Evolutionary conservation across 1,140 invertebrate genomes (phyloP).

Genomic region (Pogonomyrmex barbatus): DNA sequence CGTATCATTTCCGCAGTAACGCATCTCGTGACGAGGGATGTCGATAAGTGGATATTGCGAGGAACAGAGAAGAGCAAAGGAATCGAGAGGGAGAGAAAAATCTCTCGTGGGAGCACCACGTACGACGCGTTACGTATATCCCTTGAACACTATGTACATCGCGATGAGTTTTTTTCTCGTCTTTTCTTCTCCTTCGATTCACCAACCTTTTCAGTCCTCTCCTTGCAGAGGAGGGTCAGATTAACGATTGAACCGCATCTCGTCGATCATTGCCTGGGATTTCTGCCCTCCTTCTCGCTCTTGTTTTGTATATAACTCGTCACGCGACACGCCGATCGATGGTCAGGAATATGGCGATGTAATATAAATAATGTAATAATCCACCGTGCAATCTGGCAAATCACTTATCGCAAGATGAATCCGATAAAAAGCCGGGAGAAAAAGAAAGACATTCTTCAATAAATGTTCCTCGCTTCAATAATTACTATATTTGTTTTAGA

Average conservation of each 20-base stretch:
- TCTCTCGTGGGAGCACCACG: conserved; percentile 51
- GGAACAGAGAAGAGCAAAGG: conserved; percentile 21
- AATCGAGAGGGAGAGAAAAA: conserved; percentile 32
- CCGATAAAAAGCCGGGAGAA: neutral
- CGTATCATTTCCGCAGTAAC: conserved; percentile 67
- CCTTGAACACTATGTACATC: conserved; percentile 35
- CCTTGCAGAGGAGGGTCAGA: neutral
- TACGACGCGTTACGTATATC: conserved; percentile 55
- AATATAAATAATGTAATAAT: conserved; percentile 13
- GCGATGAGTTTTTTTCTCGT: conserved; percentile 22
- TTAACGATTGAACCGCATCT: conserved; percentile 45
- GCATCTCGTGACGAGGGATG: conserved; percentile 62
- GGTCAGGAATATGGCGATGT: neutral
- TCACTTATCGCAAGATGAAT: neutral
- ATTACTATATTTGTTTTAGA: neutral
- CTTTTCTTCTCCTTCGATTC: neutral
- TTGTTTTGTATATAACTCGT: conserved; percentile 4
- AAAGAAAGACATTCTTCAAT: neutral
- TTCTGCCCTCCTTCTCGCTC: conserved; percentile 17
- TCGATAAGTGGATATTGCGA: conserved; percentile 67
- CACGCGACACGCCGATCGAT: conserved; percentile 3
- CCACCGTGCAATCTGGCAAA: conserved; percentile 18
- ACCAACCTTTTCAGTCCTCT: neutral
- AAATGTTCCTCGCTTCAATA: neutral
- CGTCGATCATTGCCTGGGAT: conserved; percentile 46